These are phyloP conservation scores for Lophotriccus pileatus DNA, from an alignment of 2,797 vertebrate genomes.

Conservation along the genomic window DNA sequence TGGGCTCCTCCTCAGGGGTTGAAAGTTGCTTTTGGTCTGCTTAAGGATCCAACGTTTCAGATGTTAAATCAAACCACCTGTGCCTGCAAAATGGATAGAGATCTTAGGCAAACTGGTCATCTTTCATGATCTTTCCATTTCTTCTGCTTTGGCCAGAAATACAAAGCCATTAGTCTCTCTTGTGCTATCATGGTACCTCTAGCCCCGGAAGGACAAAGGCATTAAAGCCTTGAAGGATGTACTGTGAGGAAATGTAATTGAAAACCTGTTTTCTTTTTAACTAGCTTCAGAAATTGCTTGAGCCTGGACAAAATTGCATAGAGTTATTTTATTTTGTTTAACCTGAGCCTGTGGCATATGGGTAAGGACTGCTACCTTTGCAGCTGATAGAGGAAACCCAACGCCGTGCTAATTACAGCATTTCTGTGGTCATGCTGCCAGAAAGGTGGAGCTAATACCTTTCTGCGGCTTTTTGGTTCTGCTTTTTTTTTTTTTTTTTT, in stretches of 20 bases:
- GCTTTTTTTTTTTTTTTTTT: accelerated
- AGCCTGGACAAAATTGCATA: neutral
- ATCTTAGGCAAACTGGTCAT: slow-evolving; percentile 22
- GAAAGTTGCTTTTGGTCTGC: slow-evolving; percentile 1
- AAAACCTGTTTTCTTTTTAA: neutral
- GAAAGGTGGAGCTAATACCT: neutral
- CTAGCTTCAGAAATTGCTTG: neutral
- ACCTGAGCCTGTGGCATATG: neutral
- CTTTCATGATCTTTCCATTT: slow-evolving; percentile 23
- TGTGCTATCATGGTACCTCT: neutral
- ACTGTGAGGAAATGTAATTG: neutral
- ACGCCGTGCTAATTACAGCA: neutral
- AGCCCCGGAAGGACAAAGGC: neutral
- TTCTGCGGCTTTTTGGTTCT: neutral
- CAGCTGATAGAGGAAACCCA: neutral
- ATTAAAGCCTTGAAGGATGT: neutral
- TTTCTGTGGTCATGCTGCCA: neutral
- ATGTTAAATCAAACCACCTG: slow-evolving; percentile 51
- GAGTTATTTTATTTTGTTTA: neutral
- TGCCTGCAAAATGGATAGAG: slow-evolving; percentile 20
- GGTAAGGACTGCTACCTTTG: neutral
- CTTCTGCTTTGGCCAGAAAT: neutral
- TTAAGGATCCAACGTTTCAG: neutral
- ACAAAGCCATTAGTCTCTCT: neutral
- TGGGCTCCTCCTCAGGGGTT: neutral